Evolutionary conservation across 2,797 vertebrate species (phyloP).

Genomic region (Sebastes vulpes): DNA sequence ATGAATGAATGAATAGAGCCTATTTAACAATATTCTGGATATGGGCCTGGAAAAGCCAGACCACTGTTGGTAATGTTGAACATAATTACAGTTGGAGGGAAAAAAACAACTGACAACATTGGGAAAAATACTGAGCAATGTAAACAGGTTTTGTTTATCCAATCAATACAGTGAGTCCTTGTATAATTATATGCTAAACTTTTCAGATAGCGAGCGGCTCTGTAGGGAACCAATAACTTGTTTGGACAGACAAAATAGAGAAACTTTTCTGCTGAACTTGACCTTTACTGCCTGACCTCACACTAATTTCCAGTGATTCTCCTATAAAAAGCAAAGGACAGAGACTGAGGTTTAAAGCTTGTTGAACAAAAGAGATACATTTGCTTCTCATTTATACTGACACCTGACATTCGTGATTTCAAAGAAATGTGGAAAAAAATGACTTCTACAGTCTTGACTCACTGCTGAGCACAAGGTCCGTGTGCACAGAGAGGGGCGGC

Average conservation of each 20-base stretch:
- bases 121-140: not conserved
- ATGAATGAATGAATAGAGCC: not conserved
- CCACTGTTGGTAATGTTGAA: not conserved
- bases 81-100: not conserved
- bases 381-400: not conserved
- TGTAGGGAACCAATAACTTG: not conserved
- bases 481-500: not conserved
- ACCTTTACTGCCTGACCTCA: not conserved
- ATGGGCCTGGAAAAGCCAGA: not conserved
- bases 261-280: not conserved
- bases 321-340: not conserved
- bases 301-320: not conserved
- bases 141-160: not conserved
- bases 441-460: not conserved
- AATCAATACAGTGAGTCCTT: not conserved
- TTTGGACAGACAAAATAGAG: not conserved
- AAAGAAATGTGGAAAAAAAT: not conserved
- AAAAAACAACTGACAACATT: not conserved
- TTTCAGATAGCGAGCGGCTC: not conserved
- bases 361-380: not conserved
- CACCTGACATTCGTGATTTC: not conserved
- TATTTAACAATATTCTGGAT: not conserved
- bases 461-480: slow-evolving; percentile 2
- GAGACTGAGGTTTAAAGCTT: not conserved
- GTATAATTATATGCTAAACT: not conserved